Evolutionary conservation across 1,140 invertebrate species (phyloP), one percentile per base, ranked within the genome.

Genomic region (Calephelis nemesis): DNA sequence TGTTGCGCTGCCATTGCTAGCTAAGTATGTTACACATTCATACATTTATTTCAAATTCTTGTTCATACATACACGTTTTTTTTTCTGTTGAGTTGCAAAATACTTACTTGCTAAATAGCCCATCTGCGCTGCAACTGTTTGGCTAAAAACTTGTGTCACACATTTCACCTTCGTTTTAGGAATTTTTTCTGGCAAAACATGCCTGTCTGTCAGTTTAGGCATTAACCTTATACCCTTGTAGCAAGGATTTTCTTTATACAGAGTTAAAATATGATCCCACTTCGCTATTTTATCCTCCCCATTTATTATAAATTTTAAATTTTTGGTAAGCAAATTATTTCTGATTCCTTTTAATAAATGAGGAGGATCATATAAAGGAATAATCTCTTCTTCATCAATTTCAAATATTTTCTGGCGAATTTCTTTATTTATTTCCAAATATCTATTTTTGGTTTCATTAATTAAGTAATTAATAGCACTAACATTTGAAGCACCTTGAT

Each of bases 291-390:
- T 73, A 47, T 63, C 10, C 15, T n/a, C 60, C 11, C 19, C 30
- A 68, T 68, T n/a, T 47, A 74, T 30, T 52, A 48, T 50, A 78
- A 54, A 74, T 30, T 52, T 52, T 50, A 78, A 63, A 64, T 77
- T 63, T 70, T 74, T 77, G 4, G 15, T 74, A 12, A 77, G 19
- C 40, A 76, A 47, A 64, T 77, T 73, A 63, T 77, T 78, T 62
- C 70, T 13, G 9, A 73, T 65, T 9, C 72, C 58, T 69, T 78
- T 78, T 5, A 75, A 40, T 10, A 72, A 54, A 68, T 75, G 74
- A 52, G 74, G 74, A 10, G 64, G 63, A 47, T 73, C 74, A 67
- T 64, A 73, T 3, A 75, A 45, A 42, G 74, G 69, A 19, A 71
- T 63, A 8, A 45, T 45, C 52, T 71, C 63, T 63, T 62, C 7